Conservation (phyloP, 23 tunicate genomes). For the Diplosoma virens region DNA sequence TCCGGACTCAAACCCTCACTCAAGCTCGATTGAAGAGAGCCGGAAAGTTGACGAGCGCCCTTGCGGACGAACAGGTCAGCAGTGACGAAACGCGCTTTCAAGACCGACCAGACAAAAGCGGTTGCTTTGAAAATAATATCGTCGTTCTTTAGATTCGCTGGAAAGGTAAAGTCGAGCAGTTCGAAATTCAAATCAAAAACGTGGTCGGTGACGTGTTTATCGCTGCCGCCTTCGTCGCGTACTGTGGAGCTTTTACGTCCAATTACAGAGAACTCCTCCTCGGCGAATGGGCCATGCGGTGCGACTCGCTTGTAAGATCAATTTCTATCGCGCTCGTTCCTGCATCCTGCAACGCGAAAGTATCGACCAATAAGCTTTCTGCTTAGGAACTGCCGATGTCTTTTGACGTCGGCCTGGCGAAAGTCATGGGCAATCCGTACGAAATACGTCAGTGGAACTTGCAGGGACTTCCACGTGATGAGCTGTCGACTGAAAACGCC, state of each 20-base stretch:
- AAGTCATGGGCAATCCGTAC: constrained; percentile 81
- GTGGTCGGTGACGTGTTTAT: constrained; percentile 93
- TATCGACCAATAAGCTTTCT: no score
- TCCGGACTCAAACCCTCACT: constrained; percentile 74
- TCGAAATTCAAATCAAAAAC: constrained; percentile 64
- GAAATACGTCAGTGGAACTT: constrained; percentile 93
- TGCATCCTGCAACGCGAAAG: constrained; percentile 72
- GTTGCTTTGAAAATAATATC: background rate
- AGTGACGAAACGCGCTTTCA: background rate
- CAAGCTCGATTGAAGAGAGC: constrained; percentile 85
- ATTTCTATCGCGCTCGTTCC: background rate
- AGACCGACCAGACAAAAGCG: background rate
- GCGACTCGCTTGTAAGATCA: background rate
- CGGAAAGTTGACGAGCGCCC: constrained; percentile 83
- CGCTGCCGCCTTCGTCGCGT: constrained; percentile 93
- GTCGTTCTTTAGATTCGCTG: constrained; percentile 60
- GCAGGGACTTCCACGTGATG: constrained; percentile 83
- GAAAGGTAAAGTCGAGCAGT: constrained; percentile 76
- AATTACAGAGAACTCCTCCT: constrained; percentile 74
- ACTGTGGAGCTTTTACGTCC: constrained; percentile 89
- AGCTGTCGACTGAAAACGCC: constrained; percentile 88
- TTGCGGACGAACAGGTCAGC: constrained; percentile 84
- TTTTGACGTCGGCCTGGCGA: constrained; percentile 48
- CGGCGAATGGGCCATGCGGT: constrained; percentile 44
- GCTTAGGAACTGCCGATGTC: constrained; percentile 80